Conservation (phyloP, 2,797 vertebrate genomes). For the Chelmon rostratus region DNA sequence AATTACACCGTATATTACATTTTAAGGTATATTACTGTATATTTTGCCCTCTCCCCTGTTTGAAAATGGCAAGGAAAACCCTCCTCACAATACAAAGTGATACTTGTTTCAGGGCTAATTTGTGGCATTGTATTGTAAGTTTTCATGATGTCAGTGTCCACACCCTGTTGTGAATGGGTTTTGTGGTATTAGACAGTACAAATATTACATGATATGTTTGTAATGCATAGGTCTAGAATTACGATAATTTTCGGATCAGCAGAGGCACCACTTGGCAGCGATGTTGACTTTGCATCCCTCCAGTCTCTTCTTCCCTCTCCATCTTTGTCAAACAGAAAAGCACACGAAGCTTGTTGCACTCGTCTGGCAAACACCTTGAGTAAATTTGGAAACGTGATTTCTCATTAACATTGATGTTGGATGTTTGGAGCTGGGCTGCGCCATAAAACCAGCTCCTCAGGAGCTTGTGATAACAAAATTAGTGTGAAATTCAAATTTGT, state of each 20-base stretch:
- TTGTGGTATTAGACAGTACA: slow-evolving; percentile 11
- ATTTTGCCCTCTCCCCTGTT: not conserved
- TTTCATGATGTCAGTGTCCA: not conserved
- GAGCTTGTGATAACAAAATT: slow-evolving; percentile 48
- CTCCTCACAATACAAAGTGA: not conserved
- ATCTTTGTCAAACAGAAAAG: not conserved
- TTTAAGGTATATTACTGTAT: not conserved
- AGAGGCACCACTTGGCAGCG: not conserved
- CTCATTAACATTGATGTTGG: not conserved
- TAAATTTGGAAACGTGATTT: slow-evolving; percentile 11
- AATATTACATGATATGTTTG: slow-evolving; percentile 14
- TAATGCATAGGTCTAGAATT: slow-evolving; percentile 19
- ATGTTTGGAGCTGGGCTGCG: not conserved
- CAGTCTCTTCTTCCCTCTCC: not conserved
- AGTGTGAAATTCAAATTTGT: slow-evolving; percentile 48
- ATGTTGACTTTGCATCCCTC: not conserved
- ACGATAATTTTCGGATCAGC: slow-evolving; percentile 10
- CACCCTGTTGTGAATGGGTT: slow-evolving; percentile 23
- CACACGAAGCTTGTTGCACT: slow-evolving; percentile 4
- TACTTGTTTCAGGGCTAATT: slow-evolving; percentile 17
- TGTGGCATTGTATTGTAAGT: not conserved
- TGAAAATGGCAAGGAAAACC: not conserved
- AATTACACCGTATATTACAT: not conserved
- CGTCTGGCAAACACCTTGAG: not conserved
- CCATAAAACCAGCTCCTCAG: slow-evolving; percentile 12